phyloP scores from a whole-genome alignment of 1,140 invertebrate genomes.

The Drosophila sturtevanti region DNA sequence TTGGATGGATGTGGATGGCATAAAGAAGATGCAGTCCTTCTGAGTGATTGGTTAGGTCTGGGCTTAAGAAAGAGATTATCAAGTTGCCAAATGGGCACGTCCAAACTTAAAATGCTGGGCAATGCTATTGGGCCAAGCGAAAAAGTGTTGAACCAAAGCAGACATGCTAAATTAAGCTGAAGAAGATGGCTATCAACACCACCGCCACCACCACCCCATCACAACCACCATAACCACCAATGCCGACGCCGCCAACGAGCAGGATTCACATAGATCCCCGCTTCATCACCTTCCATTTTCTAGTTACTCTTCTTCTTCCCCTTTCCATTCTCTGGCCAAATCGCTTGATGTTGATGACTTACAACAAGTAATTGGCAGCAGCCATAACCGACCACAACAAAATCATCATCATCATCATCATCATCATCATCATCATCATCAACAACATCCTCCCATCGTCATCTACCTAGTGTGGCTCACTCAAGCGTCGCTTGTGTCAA shows the following conservation, averaged over 20 bases:
- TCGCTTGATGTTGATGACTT: conserved; percentile 82
- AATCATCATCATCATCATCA: conserved; percentile 43
- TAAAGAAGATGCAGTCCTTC: conserved; percentile 10
- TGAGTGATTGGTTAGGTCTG: conserved; percentile 71
- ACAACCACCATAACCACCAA: neutral
- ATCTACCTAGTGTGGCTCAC: conserved; percentile 39
- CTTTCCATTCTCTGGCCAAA: conserved; percentile 66
- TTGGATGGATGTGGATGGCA: conserved; percentile 22
- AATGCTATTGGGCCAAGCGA: conserved; percentile 44
- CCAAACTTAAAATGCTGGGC: conserved; percentile 35
- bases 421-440: conserved; percentile 42
- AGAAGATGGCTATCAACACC: conserved; percentile 82
- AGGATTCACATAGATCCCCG: conserved; percentile 5
- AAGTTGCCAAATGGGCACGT: conserved; percentile 80
- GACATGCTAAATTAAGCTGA: conserved; percentile 82
- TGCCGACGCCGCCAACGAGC: conserved; percentile 37
- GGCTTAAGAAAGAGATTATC: conserved; percentile 81
- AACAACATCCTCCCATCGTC: conserved; percentile 9
- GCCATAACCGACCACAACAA: conserved; percentile 61
- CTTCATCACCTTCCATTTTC: conserved; percentile 7
- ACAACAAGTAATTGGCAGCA: conserved; percentile 82
- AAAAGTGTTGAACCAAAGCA: conserved; percentile 79
- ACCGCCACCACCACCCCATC: conserved; percentile 53
- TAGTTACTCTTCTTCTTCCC: conserved; percentile 51
- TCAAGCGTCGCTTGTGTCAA: conserved; percentile 76